Percentiles rank a stretch among this genome's conserved stretches.
Conservation (phyloP, 2,888 invertebrate genomes). For the Hymenopus coronatus region DNA sequence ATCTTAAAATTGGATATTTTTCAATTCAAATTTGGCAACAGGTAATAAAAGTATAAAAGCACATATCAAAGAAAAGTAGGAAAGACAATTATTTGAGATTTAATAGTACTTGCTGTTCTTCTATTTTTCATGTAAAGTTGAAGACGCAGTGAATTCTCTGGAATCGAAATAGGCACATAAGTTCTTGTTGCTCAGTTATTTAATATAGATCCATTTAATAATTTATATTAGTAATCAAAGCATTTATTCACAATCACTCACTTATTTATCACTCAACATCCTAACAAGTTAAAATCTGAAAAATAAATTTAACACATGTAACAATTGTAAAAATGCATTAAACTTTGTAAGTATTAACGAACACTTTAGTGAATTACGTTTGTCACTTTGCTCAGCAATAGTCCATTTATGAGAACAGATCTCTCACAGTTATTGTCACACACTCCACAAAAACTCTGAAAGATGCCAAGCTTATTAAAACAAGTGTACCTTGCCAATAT, state of each 20-base stretch:
- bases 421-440: neutral
- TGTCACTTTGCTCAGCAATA: neutral
- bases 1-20: neutral
- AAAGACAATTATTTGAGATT: neutral
- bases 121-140: neutral
- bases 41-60: neutral
- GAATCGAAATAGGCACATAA: neutral
- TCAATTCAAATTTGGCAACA: neutral
- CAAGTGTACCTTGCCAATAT: neutral
- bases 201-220: neutral
- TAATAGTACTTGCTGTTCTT: neutral
- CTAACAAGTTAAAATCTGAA: neutral
- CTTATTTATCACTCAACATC: neutral
- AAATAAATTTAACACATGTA: neutral
- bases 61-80: neutral
- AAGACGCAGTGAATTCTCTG: neutral
- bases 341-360: neutral
- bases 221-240: neutral
- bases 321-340: neutral
- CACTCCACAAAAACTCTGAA: neutral
- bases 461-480: no score
- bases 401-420: neutral
- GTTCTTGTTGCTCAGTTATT: neutral
- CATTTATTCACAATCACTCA: neutral
- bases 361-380: neutral